Evolutionary conservation across 2,797 vertebrate species (phyloP).

Genomic region (Morelia viridis): DNA sequence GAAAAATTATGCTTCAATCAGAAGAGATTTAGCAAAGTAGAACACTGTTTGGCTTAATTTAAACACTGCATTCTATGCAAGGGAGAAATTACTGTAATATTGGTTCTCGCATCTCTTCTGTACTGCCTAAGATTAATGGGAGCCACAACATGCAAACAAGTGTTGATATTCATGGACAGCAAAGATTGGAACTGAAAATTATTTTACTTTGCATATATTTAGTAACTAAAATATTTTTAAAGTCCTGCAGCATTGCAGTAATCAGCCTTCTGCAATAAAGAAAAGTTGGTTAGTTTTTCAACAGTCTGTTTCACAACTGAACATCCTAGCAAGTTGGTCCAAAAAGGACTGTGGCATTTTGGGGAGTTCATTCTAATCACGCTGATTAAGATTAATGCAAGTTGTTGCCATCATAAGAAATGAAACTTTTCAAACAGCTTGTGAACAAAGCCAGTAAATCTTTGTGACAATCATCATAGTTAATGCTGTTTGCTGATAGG

Average conservation of each 20-base stretch:
- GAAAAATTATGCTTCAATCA: slow-evolving; percentile 20
- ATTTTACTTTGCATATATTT: slow-evolving; percentile 27
- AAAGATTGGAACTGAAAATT: background rate
- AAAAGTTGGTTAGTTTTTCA: slow-evolving; percentile 54
- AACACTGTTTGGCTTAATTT: background rate
- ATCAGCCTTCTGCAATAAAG: slow-evolving; percentile 17
- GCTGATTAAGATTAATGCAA: slow-evolving; percentile 41
- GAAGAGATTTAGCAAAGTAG: background rate
- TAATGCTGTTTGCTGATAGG: background rate
- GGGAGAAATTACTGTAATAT: background rate
- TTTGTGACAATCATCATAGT: background rate
- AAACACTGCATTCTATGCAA: background rate
- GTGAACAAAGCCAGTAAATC: background rate
- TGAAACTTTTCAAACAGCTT: background rate
- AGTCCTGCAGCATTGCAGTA: slow-evolving; percentile 51
- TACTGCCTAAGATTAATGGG: background rate
- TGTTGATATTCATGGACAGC: slow-evolving; percentile 30
- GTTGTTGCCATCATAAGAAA: background rate
- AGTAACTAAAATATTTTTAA: slow-evolving; percentile 26
- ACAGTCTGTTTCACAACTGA: slow-evolving; percentile 43
- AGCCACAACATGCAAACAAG: background rate
- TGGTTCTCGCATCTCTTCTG: background rate
- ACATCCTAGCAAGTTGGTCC: slow-evolving; percentile 29
- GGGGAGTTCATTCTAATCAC: slow-evolving; percentile 39
- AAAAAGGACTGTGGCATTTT: slow-evolving; percentile 32